A percentile compares a stretch with the other conserved stretches of the same genome.
Evolutionary conservation across 2,113 vertebrate species (phyloP).

Genomic region (Centropus unirufus): DNA sequence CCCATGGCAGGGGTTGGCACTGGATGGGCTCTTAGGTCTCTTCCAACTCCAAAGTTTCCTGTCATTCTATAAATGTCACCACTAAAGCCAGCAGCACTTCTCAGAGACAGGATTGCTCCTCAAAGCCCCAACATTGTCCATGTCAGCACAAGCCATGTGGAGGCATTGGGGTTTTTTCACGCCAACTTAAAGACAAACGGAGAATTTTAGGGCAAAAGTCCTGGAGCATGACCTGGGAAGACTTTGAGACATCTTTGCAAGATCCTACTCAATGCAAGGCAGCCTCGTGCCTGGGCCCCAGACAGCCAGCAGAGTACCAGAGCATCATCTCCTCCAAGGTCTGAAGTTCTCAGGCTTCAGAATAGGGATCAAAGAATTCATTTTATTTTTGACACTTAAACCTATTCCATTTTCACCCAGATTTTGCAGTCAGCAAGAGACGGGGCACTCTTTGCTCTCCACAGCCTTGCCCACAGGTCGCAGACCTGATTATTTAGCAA

Average conservation of each 20-base stretch:
- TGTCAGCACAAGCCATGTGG: neutral
- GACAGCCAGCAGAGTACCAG: neutral
- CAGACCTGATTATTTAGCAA: neutral
- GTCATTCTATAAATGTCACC: no score
- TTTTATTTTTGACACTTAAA: neutral
- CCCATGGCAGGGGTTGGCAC: no score
- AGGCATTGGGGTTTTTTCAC: accelerated
- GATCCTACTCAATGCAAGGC: neutral
- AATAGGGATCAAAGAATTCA: neutral
- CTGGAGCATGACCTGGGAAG: neutral
- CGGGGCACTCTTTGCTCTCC: neutral
- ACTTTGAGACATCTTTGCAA: neutral
- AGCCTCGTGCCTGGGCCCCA: neutral
- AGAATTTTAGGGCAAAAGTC: neutral
- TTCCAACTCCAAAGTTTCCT: no score
- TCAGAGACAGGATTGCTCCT: neutral
- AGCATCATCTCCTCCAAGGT: neutral
- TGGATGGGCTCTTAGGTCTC: no score
- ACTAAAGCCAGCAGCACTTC: neutral
- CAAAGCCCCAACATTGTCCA: neutral
- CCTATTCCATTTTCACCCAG: neutral
- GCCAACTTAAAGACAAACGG: neutral
- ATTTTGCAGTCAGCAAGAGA: neutral
- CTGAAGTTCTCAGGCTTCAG: neutral
- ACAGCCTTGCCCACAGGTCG: neutral